Conservation (phyloP, 1,140 invertebrate genomes). For the Anastrepha ludens region DNA sequence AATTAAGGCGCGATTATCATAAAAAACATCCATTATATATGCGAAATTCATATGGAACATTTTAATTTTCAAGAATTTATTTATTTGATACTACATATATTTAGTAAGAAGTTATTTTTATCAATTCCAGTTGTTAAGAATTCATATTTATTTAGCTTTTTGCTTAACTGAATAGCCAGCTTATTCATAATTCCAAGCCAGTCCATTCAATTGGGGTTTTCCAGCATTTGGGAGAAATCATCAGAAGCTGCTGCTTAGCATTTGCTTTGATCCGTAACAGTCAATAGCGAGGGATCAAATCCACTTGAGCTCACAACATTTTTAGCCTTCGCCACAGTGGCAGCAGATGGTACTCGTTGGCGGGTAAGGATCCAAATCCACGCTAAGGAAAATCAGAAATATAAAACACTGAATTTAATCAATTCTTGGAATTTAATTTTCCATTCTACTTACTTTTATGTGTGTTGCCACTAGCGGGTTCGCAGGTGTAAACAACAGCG, state of each 20-base stretch:
- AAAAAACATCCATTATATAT: no score
- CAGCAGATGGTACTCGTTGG: background rate
- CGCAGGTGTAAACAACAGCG: slow-evolving; percentile 53
- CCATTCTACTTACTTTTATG: slow-evolving; percentile 40
- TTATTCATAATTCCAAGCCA: background rate
- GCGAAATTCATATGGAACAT: no score
- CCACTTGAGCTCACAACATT: background rate
- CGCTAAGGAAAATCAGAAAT: background rate
- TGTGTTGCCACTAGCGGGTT: background rate
- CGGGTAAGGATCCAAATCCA: background rate
- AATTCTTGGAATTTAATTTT: background rate
- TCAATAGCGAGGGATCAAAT: background rate
- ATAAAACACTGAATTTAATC: background rate
- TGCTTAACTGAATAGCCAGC: background rate
- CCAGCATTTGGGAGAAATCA: no score
- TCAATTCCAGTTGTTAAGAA: background rate
- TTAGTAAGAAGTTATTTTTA: no score
- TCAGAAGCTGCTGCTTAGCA: no score
- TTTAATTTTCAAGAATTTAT: no score
- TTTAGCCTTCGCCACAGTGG: background rate
- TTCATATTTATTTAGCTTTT: background rate
- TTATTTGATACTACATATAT: no score
- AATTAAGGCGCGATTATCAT: no score
- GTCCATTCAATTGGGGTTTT: no score
- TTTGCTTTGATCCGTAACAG: background rate